Evolutionary conservation across 2,797 vertebrate genomes (phyloP), one percentile per base, ranked within the genome.

Genomic region (Lutjanus campechanus): DNA sequence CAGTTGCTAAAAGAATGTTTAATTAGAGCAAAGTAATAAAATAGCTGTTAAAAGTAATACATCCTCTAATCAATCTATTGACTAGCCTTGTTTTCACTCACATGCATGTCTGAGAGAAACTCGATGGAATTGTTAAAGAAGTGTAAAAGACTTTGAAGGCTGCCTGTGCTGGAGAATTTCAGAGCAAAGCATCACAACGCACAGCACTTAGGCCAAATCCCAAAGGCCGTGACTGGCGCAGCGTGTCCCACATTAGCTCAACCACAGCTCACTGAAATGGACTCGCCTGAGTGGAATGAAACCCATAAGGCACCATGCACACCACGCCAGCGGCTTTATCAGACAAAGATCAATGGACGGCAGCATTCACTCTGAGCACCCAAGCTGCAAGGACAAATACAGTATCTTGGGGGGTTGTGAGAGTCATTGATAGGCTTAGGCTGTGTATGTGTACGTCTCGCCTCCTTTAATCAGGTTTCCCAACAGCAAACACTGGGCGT

Each of bases 241-340:
- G 94, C 90, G 79, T 90, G 94, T 93, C 93, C 93, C 92, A 93
- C 93, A 96, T 96, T 96, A 96, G 93, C 95, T 94, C 93, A 89
- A 91, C 92, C 95, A 92, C 94, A 94, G 89, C 94, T 94, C 90
- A 89, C 94, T 94, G 92, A 95, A 94, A 95, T 95, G 95, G 93
- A 94, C 94, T 94, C 91, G 94, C 81, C 94, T 95, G 93, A 95
- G 95, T 92, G 91, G 94, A 95, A 95, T 96, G 94, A 95, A 95
- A 92, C 92, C 91, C 93, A 94, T 90, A 93, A 94, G 94, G 93
- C 92, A 89, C 89, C 92, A 84, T 91, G 93, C 94, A 93, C 94
- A 93, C 93, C 91, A 93, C 83, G 79, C 91, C 85, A 91, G 90
- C 88, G 86, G 94, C 93, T 95, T 95, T 95, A 95, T 95, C 94